Base-by-base conservation (phyloP, 2,797 vertebrate species). In the Tamandua tetradactyla region DNA sequence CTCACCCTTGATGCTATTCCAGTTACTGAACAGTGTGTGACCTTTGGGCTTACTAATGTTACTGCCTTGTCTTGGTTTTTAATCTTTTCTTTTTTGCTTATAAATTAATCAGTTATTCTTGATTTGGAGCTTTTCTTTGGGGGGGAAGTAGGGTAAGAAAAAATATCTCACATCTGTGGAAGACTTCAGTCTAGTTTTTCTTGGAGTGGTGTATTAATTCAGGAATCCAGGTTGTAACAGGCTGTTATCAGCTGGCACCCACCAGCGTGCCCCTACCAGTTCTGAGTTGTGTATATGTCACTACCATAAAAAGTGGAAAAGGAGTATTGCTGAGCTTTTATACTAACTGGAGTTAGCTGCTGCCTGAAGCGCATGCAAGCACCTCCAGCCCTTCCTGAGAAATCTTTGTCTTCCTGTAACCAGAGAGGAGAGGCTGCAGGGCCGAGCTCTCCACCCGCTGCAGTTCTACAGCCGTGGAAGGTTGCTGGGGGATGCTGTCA, bases 51-150 rank as follows among this genome's bases (percentile, higher is more conserved):
- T 74, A 83, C 25, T 83, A 75, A 92, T 76, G 64, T 49, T 72
- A 27, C 35, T 83, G 72, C 90, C 68, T 91, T 86, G n/a, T 93
- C 27, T 37, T 25, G 52, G 47, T 25, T 71, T 88, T 94, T 83
- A 78, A 66, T 66, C 14, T 64, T 22, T 52, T 52, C 17, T 52
- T 78, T 81, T 68, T 87, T 84, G 79, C 47, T 91, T 96, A 52
- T 55, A 72, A 42, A 72, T 49, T 7, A 79, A 35, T 86, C 22
- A 37, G 8, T 44, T 69, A 52, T 78, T 88, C 44, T 47, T 22
- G 15, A 40, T 80, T 91, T 85, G 47, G 47, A 69, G 47, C 1
- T n/a, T 74, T 90, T 92, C 55, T n/a, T 7, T 42, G 3, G 11
- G 10, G 32, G 27, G 47, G 42, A 17, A 18, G 25, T 23, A 25